These are phyloP conservation scores for Pachyuromys duprasi DNA, from an alignment of 2,797 vertebrate species.

Conservation along the genomic window DNA sequence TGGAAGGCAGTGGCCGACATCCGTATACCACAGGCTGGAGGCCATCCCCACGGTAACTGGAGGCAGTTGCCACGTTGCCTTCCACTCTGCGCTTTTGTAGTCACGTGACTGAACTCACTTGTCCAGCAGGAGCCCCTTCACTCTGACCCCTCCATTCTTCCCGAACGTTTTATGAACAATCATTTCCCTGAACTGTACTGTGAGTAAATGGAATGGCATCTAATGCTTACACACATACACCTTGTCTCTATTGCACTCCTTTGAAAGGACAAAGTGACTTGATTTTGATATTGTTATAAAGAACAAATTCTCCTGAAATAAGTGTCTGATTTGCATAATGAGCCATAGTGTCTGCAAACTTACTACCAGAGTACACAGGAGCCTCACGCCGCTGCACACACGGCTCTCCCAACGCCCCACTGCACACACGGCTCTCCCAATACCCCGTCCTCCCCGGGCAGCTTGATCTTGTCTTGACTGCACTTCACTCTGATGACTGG, in stretches of 20 bases:
- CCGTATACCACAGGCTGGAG: accelerated
- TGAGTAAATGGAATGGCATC: not conserved
- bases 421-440: not conserved
- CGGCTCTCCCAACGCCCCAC: not conserved
- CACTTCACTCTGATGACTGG: not conserved
- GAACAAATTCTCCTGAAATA: not conserved
- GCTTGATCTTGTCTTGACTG: not conserved
- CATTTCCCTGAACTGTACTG: not conserved
- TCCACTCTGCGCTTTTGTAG: not conserved
- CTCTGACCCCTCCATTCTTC: not conserved
- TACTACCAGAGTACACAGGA: not conserved
- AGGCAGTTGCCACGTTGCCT: not conserved
- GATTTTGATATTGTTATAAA: slow-evolving; percentile 12
- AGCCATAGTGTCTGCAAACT: slow-evolving; percentile 22
- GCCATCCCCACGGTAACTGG: accelerated
- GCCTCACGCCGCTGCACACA: not conserved
- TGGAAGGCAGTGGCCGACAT: not conserved
- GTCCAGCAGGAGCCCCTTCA: not conserved
- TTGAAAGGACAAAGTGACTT: slow-evolving; percentile 27
- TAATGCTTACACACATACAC: not conserved
- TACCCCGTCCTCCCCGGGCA: not conserved
- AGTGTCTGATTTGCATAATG: not conserved
- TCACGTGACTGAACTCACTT: not conserved
- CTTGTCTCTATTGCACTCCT: not conserved
- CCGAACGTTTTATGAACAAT: not conserved